These are phyloP conservation scores for Cryptocheilus praepositus DNA, from an alignment of 2,888 invertebrate species.

Conservation along the genomic window DNA sequence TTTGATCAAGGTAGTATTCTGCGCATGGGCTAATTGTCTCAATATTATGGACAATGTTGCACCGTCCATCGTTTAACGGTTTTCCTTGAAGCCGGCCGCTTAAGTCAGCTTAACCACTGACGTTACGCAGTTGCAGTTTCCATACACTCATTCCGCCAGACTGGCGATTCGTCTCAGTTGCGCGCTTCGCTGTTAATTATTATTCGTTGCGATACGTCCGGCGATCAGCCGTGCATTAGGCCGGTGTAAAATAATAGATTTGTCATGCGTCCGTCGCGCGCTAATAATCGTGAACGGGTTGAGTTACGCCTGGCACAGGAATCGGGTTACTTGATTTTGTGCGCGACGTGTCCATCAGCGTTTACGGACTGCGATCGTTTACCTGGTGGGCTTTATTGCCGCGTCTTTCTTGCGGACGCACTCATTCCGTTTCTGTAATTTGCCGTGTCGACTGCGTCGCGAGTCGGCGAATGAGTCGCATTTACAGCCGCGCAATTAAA, in stretches of 20 bases:
- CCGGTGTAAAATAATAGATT: constrained; percentile 32
- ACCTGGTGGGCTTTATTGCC: neutral
- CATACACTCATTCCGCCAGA: neutral
- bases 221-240: constrained; percentile 22
- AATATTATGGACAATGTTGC: too few relatives aligned
- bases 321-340: too few relatives aligned
- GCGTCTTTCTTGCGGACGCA: too few relatives aligned
- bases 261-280: constrained; percentile 30
- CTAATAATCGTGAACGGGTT: constrained; percentile 15
- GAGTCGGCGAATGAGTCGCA: too few relatives aligned
- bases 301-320: constrained; percentile 3
- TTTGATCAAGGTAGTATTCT: too few relatives aligned
- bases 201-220: constrained; percentile 43
- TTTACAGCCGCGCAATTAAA: too few relatives aligned
- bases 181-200: constrained; percentile 39
- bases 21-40: too few relatives aligned
- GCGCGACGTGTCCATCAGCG: neutral
- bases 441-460: too few relatives aligned
- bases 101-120: too few relatives aligned
- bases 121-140: neutral
- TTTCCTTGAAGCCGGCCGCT: too few relatives aligned
- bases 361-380: neutral
- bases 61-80: too few relatives aligned
- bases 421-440: too few relatives aligned
- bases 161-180: constrained; percentile 40